These are phyloP conservation scores for Aythya baeri DNA, from an alignment of 2,113 vertebrate species.

Conservation along the genomic window DNA sequence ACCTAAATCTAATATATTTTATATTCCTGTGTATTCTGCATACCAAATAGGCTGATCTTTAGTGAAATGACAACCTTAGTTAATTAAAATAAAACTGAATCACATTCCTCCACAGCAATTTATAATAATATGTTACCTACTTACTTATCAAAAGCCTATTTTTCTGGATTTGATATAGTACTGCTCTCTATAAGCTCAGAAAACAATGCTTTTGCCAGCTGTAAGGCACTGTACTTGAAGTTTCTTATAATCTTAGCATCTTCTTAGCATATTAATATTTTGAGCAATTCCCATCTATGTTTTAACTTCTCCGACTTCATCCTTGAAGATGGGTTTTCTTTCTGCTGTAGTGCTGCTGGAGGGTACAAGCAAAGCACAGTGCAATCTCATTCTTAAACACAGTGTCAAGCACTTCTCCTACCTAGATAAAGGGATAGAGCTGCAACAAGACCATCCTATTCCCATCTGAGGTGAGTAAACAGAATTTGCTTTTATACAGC, in stretches of 20 bases:
- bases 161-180: neutral
- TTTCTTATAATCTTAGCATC: neutral
- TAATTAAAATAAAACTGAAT: neutral
- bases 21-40: neutral
- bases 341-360: neutral
- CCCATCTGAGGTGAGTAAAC: neutral
- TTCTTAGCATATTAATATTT: neutral
- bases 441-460: constrained; percentile 13
- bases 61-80: neutral
- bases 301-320: neutral
- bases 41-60: neutral
- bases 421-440: neutral
- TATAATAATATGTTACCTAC: neutral
- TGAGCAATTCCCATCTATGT: neutral
- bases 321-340: neutral
- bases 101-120: neutral
- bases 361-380: neutral
- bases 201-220: neutral
- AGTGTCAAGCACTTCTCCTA: neutral
- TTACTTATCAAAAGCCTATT: neutral
- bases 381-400: neutral
- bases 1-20: neutral
- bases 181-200: neutral
- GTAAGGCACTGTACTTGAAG: neutral
- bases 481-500: neutral